Base-by-base conservation (phyloP, 2,113 vertebrate species). In the Trichomycterus rosablanca region DNA sequence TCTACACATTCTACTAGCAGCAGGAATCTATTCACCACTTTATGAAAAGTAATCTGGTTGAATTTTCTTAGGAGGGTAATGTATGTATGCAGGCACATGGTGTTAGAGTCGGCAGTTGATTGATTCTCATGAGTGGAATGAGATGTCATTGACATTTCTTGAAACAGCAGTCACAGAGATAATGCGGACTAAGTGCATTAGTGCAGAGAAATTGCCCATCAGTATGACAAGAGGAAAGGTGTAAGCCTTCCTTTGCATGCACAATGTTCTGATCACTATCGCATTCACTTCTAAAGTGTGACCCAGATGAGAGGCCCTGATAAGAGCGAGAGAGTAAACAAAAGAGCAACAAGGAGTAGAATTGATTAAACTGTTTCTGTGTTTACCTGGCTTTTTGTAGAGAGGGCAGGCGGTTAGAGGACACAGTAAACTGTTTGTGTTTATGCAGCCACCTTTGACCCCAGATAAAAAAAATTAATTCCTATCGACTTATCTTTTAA, bases 391-490 rank as follows among this genome's bases (percentile, higher is more conserved):
- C 10, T 28, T 49, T 40, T 11, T 67, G 18, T 11, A n/a, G n/a
- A 49, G 43, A 53, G 74, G 48, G 46, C 45, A 42, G 48, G 46
- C 45, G 39, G 55, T 76, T 71, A 20, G 68, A 78, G 73, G 73
- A 63, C 77, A 73, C 24, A 30, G 28, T 3, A n/a, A 32, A 51
- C 54, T 28, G 9, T 79, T 69, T 72, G 16, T 22, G 62, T 63
- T 45, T 61, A 58, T 71, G 67, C 54, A 42, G 40, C 76, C 32
- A 81, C 76, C 78, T 65, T 45, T 60, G 52, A 66, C 37, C 71
- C 40, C 52, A 39, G 63, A 54, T 74, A 73, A n/a, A n/a, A n/a
- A n/a, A n/a, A n/a, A 79, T 79, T 61, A 65, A 73, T 49, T 74
- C 73, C 28, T 3, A 62, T 39, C 34, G 55, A 12, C 56, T 74